Base-by-base conservation (phyloP, 2,888 invertebrate species). In the Andrena bucephala region DNA sequence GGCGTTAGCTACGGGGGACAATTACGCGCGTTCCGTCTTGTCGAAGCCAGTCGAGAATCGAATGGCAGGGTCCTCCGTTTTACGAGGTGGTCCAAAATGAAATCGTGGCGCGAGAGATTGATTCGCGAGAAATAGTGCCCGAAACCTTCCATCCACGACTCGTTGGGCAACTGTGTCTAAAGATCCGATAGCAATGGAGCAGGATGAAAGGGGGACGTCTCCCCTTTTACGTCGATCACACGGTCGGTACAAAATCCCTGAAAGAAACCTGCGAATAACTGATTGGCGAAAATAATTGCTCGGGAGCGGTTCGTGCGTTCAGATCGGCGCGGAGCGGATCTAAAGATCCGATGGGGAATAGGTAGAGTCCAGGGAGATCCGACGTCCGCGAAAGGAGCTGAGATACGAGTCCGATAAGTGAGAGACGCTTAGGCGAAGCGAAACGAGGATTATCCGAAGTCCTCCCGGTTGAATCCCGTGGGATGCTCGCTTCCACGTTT, bases 331-430 rank as follows among this genome's bases (percentile, higher is more conserved):
- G 42, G 42, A 4, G 42, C 42, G 13, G 42, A 10, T 57, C 24
- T 67, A 60, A 76, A 83, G 80, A 80, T 85, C 66, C 74, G 50
- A 63, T 20, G 29, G 62, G 59, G 69, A 69, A 74, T 52, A 50
- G 54, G 10, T 57, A 24, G 20, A 10, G 4, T 4, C 24, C 20
- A 24, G 27, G 24, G 24, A 57, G 24, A 27, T 10, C 24, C 4
- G 7, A 57, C 57, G 24, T 57, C 57, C 24, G 24, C 81, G 65
- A 27, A 87, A 88, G 87, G 81, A 86, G 87, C 84, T 84, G 88
- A 91, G 90, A 91, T 91, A 91, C 91, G 88, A 89, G 89, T 84
- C 85, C 90, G 91, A 90, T 91, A 91, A 91, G 92, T 89, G 92
- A 91, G 91, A 90, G 88, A 83, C 87, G 90, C 87, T 90, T 89